Evolutionary conservation across 1,140 invertebrate genomes (phyloP).

Genomic region (Panonychus citri): DNA sequence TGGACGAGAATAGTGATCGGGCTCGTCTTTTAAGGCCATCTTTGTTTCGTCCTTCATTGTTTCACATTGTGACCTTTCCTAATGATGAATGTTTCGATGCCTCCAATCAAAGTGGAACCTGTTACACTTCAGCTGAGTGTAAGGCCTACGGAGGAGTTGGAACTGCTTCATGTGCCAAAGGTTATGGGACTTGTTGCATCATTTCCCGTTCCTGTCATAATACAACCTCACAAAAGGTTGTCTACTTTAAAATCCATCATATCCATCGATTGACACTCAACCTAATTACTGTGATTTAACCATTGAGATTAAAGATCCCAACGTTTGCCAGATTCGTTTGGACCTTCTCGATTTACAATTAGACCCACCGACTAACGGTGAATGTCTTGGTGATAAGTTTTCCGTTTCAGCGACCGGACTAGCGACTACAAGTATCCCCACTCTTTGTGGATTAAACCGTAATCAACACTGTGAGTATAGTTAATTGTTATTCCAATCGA

Average conservation of each 20-base stretch:
- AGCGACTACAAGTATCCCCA: constrained; percentile 32
- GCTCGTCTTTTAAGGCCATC: neutral
- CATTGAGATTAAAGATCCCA: constrained; percentile 31
- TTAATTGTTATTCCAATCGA: too few relatives aligned
- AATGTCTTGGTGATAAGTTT: constrained; percentile 39
- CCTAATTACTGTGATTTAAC: constrained; percentile 31
- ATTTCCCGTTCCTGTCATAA: constrained; percentile 12
- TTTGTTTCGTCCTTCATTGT: constrained; percentile 22
- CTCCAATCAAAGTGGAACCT: constrained; percentile 32
- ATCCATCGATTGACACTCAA: constrained; percentile 13
- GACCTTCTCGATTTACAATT: constrained; percentile 32
- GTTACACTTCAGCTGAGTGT: constrained; percentile 29
- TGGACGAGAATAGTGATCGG: too few relatives aligned
- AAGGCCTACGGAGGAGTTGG: constrained; percentile 14
- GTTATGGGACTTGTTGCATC: constrained; percentile 19
- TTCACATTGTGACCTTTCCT: constrained; percentile 43
- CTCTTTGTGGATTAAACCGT: constrained; percentile 49
- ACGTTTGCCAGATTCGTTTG: constrained; percentile 37
- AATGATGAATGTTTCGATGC: constrained; percentile 34
- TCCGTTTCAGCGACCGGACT: constrained; percentile 26
- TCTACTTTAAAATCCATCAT: constrained; percentile 13
- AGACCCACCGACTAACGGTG: constrained; percentile 35
- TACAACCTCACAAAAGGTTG: constrained; percentile 11
- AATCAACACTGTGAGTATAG: constrained; percentile 48
- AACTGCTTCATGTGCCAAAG: constrained; percentile 16